Conservation (phyloP, 2,888 invertebrate genomes). For the Athripsodes cinereus region DNA sequence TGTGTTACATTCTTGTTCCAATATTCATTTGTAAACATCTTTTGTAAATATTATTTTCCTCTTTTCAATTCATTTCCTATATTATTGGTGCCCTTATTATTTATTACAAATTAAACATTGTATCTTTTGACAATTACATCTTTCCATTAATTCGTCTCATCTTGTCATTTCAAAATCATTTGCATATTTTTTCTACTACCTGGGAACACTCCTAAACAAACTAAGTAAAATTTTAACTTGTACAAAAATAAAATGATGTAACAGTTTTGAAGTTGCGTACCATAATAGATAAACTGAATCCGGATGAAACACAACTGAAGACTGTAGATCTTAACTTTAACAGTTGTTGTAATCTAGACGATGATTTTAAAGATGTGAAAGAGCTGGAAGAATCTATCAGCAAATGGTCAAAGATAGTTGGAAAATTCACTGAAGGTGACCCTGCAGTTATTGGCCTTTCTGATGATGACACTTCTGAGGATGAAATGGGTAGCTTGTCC, state of each 20-base stretch:
- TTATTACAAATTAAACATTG: neutral
- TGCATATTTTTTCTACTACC: too few species aligned
- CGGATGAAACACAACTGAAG: neutral
- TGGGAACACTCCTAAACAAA: too few species aligned
- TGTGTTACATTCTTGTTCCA: neutral
- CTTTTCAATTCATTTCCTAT: neutral
- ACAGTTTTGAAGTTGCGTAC: neutral
- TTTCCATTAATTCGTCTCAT: too few species aligned
- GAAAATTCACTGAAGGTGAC: constrained; percentile 1
- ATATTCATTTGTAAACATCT: neutral
- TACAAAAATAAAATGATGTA: too few species aligned
- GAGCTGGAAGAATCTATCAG: constrained; percentile 3
- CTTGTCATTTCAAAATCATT: too few species aligned
- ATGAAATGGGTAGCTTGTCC: neutral
- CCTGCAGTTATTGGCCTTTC: neutral
- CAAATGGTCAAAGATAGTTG: constrained; percentile 13
- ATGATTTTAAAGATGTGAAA: neutral
- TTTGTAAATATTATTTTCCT: neutral
- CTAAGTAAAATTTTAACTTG: too few species aligned
- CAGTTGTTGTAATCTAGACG: neutral
- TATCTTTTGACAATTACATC: too few species aligned
- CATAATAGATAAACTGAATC: neutral
- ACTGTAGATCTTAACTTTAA: neutral
- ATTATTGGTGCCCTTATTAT: neutral
- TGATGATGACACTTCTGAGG: neutral